Conservation (phyloP, 2,797 vertebrate species). For the Yasuhikotakia modesta region DNA sequence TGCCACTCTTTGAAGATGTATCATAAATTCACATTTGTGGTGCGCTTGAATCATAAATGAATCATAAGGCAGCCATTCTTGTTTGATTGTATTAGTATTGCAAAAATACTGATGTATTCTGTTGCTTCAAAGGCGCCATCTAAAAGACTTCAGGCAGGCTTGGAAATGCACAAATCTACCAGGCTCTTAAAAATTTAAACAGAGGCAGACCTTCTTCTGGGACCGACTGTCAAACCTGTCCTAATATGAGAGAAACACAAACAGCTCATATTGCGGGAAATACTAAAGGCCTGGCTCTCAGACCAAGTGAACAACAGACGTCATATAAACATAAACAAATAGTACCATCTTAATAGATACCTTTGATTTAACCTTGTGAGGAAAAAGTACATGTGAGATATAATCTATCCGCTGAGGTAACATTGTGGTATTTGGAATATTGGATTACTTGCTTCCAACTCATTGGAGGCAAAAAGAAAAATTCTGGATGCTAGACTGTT, state of each 20-base stretch:
- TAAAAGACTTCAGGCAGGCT: conserved; percentile 73
- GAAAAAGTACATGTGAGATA: neutral
- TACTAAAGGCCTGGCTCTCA: conserved; percentile 43
- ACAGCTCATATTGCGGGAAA: conserved; percentile 65
- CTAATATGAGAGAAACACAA: conserved; percentile 78
- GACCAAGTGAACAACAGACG: conserved; percentile 47
- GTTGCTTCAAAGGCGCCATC: conserved; percentile 69
- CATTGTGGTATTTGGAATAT: neutral
- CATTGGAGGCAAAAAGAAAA: too few species aligned
- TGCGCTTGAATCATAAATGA: conserved; percentile 57
- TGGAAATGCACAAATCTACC: conserved; percentile 76
- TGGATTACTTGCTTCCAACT: neutral
- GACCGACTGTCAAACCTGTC: conserved; percentile 83
- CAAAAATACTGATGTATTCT: conserved; percentile 73
- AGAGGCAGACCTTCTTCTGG: conserved; percentile 73
- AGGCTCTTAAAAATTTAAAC: conserved; percentile 80
- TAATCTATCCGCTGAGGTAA: neutral
- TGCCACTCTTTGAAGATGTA: conserved; percentile 64
- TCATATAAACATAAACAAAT: neutral
- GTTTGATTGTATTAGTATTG: conserved; percentile 62
- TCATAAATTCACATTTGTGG: conserved; percentile 73
- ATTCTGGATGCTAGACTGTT: neutral
- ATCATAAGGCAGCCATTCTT: conserved; percentile 50
- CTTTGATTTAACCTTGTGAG: neutral
- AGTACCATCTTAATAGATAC: neutral